phyloP scores from a whole-genome alignment of 2,113 vertebrate species.

The Steatornis caripensis region DNA sequence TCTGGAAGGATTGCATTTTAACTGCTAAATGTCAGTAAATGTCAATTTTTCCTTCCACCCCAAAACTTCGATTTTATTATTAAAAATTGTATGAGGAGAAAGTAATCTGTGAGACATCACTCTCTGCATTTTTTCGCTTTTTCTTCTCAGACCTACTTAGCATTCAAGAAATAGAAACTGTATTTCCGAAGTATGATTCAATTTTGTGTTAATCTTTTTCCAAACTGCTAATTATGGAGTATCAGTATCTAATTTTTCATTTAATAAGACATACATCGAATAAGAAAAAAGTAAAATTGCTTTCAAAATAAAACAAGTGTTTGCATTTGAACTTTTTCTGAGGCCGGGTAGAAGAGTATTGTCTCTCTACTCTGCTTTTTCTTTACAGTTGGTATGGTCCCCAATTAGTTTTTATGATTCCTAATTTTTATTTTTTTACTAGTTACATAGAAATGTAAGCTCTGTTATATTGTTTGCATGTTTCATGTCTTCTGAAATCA shows the following conservation, averaged over 20 bases:
- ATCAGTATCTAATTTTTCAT: neutral
- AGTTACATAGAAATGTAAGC: neutral
- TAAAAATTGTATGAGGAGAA: neutral
- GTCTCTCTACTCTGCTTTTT: neutral
- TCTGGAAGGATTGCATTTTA: slow-evolving; percentile 41
- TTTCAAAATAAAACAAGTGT: neutral
- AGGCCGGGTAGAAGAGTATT: neutral
- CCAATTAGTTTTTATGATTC: neutral
- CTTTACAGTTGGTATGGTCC: neutral
- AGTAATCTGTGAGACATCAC: neutral
- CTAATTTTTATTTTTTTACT: neutral
- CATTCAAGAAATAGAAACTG: neutral
- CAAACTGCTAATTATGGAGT: neutral
- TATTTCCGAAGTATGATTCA: neutral
- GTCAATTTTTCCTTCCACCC: slow-evolving; percentile 23
- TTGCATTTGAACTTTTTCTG: neutral
- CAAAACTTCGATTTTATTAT: slow-evolving; percentile 1
- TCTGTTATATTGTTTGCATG: neutral
- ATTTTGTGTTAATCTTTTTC: neutral
- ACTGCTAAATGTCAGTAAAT: slow-evolving; percentile 55
- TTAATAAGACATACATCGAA: neutral
- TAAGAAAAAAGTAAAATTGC: neutral
- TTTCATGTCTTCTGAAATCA: neutral
- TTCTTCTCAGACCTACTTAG: neutral
- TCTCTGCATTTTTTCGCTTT: neutral